Base-by-base conservation (phyloP, 2,113 vertebrate species). In the Sinocyclocheilus maitianheensis region DNA sequence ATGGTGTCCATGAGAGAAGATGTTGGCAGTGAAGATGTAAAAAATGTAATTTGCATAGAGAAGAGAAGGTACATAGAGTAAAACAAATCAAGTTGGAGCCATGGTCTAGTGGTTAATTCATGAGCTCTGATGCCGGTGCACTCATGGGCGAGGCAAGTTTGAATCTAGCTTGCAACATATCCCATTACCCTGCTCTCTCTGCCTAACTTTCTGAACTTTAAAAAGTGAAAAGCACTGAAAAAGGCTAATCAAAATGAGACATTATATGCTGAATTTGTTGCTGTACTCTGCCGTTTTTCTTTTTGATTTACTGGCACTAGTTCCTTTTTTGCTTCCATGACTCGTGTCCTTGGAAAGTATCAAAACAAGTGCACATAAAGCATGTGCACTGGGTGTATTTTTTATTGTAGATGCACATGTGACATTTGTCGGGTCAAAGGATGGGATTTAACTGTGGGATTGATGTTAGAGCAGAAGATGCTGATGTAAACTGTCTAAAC, bases 341-440 rank as follows among this genome's bases (percentile, higher is more conserved):
- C 75, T 62, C 43, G 37, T 43, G 20, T 74, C 20, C 37, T 74
- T 85, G 87, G 74, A 88, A 86, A 88, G 58, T 74, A 53, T 34
- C 72, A 85, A 85, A 85, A 67, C 84, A 88, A 88, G 79, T 62
- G 78, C 63, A 72, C 55, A 53, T 30, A 40, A 78, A 71, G 14
- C 53, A 62, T 22, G 76, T 80, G 46, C 71, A 14, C 11, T 75
- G 37, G 2, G n/a, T 14, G 20, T 20, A 11, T 12, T 46, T 75
- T 75, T n/a, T 14, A 75, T 75, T 46, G 11, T n/a, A n/a, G 40
- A 75, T n/a, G 11, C 37, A 46, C 40, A 22, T 22, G 40, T 48
- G 11, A 46, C 1, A 8, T 48, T 48, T 75, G 11, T 13, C 1
- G 55, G 69, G 40, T 53, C 26, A 79, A 62, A 58, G 65, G 26